Conservation (phyloP, 1,140 invertebrate species). For the Caenorhabditis remanei region DNA sequence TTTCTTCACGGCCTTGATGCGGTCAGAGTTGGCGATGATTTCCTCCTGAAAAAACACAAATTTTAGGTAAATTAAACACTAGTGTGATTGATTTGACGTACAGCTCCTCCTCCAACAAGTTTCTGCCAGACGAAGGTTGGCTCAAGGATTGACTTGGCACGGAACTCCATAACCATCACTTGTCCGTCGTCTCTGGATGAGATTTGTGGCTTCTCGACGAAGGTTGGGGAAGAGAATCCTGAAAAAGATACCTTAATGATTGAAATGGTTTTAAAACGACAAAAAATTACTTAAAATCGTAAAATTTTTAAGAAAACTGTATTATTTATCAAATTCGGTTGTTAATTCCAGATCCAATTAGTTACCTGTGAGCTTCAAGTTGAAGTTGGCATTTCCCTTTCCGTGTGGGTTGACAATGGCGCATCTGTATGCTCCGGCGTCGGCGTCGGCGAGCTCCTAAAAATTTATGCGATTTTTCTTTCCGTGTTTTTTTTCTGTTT, state of each 20-base stretch:
- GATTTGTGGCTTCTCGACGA: constrained; percentile 95
- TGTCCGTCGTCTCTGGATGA: constrained; percentile 94
- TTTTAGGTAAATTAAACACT: background rate
- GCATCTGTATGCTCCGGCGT: constrained; percentile 80
- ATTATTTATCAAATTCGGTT: too few relatives aligned
- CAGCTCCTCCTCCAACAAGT: constrained; percentile 54
- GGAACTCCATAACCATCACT: constrained; percentile 96
- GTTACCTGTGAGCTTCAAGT: constrained; percentile 78
- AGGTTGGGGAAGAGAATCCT: constrained; percentile 88
- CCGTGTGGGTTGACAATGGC: constrained; percentile 79
- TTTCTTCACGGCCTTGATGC: constrained; percentile 80
- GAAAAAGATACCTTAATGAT: constrained; percentile 57
- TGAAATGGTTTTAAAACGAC: too few relatives aligned
- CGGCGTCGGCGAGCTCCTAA: constrained; percentile 77
- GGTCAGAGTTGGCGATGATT: constrained; percentile 87
- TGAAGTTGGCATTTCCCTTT: constrained; percentile 79
- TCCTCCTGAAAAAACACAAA: constrained; percentile 82
- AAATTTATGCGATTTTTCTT: constrained; percentile 62
- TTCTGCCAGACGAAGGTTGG: constrained; percentile 92
- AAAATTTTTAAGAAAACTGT: too few relatives aligned
- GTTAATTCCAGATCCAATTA: background rate
- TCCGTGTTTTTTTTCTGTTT: background rate
- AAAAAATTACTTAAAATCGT: too few relatives aligned
- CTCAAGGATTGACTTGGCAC: constrained; percentile 91
- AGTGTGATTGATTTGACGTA: background rate